Percentiles rank a stretch among this genome's conserved stretches.
Conservation (phyloP, 1,140 invertebrate species). For the Leptinotarsa lineolata region DNA sequence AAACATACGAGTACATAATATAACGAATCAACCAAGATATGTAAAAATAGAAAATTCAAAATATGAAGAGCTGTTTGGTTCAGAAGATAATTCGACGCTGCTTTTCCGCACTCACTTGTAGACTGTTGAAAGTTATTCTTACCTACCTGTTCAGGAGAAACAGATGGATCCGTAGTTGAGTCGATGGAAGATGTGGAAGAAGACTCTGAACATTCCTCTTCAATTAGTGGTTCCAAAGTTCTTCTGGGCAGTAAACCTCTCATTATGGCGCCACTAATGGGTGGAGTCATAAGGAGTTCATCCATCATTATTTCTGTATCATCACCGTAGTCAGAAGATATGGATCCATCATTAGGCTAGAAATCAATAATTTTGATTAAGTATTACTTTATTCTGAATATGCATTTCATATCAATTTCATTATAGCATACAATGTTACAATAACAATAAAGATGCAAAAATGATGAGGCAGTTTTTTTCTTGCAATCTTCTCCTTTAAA, state of each 20-base stretch:
- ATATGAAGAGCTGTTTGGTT: no score
- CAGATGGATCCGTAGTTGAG: conserved; percentile 57
- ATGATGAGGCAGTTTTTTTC: no score
- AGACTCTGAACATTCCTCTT: conserved; percentile 67
- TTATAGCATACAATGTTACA: no score
- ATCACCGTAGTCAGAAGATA: conserved; percentile 68
- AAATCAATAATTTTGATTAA: no score
- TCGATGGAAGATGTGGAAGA: conserved; percentile 50
- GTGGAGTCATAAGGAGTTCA: conserved; percentile 70
- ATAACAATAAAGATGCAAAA: no score
- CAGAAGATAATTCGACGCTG: no score
- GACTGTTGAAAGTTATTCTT: conserved; percentile 19
- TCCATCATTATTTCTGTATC: conserved; percentile 75
- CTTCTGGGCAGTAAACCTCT: conserved; percentile 67
- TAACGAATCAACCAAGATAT: not conserved
- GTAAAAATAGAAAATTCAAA: no score
- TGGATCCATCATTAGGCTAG: conserved; percentile 57
- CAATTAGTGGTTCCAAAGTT: conserved; percentile 69
- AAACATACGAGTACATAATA: no score
- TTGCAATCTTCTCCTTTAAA: no score
- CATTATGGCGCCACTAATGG: conserved; percentile 67
- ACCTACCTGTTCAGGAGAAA: conserved; percentile 63
- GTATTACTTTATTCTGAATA: no score
- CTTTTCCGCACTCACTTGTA: no score
- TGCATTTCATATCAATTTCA: no score